Evolutionary conservation across 2,797 vertebrate species (phyloP), one percentile per base, ranked within the genome.

Genomic region (Onychomys torridus): DNA sequence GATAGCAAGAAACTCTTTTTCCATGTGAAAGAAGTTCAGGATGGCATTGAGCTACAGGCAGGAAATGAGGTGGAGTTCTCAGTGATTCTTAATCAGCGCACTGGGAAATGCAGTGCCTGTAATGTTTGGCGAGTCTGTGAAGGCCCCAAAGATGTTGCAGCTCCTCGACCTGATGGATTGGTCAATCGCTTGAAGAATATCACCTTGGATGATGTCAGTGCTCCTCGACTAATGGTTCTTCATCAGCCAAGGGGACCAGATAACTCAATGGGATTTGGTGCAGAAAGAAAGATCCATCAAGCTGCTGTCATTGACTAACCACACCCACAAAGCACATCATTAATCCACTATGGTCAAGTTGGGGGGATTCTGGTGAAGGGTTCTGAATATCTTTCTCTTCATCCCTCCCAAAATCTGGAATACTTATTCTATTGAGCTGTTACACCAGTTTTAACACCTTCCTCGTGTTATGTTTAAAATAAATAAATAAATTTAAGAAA

Each of bases 1-100:
- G 99, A 99, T 96, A 99, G 99, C 99, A 99, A 99, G 99, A 99
- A 99, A 98, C 99, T 99, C 97, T 99, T 99, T 99, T 99, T 99
- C 99, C 99, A 99, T 43, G 99, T 99, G 91, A 99, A 99, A 98
- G 99, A 99, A 98, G 99, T 99, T 92, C 99, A 99, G 98, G 99
- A 99, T 96, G 99, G 99, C 96, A 98, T 99, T 98, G 99, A 99
- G 98, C 99, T 99, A 40, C 99, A 99, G 99, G 98, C 99, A 27
- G 99, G 99, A 91, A 99, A 99, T 96, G 99, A 99, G 98, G 99
- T 99, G 97, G 99, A 99, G 98, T 99, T 99, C 98, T 99, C 99
- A 0, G 99, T 99, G 83, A 99, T 99, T 98, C 99, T 99, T 96
- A 99, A 99, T 99, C 99, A 99, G 98, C 99, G 99, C 97, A 99